Evolutionary conservation across 2,888 invertebrate species (phyloP), one percentile per base, ranked within the genome.

Genomic region (Mimumesa dahlbomi): DNA sequence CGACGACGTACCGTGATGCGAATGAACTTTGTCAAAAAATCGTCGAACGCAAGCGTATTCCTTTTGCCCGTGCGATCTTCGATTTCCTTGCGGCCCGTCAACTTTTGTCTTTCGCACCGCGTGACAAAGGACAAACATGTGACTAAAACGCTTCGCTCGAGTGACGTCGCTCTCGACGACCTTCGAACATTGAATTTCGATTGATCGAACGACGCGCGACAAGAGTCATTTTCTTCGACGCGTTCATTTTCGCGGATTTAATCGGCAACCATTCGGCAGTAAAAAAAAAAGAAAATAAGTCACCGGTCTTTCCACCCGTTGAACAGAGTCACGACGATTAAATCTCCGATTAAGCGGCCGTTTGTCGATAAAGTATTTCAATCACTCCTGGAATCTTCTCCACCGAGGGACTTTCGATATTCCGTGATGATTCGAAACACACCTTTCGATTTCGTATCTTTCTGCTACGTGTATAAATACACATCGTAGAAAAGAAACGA

Each of bases 91-190:
- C 52, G 36, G 5, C 18, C 19, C 19, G 25, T 13, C 50, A 22
- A 22, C 21, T 38, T 43, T 53, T 54, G 62, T n/a, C 43, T 31
- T 40, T 25, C 38, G 57, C 57, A 53, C 53, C 69, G 69, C 71
- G 71, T 72, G 71, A 72, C 70, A 46, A 72, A 54, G 71, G 64
- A 49, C 63, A 64, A 58, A 58, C 71, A 72, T 72, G 71, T 72
- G 71, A 70, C 71, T 18, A 56, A 72, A 69, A 69, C 21, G 75
- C 13, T 14, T 22, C 36, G 49, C 45, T 38, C 36, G 48, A 25
- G 49, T 58, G 77, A 77, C 64, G 58, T 68, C 66, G 49, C 58
- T 40, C 66, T 4, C 49, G 61, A 42, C 59, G 70, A 66, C 70
- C 77, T 76, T 76, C 63, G 54, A 14, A 34, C 53, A 58, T 68